Conservation (phyloP, 2,113 vertebrate species). For the Sylvia atricapilla region DNA sequence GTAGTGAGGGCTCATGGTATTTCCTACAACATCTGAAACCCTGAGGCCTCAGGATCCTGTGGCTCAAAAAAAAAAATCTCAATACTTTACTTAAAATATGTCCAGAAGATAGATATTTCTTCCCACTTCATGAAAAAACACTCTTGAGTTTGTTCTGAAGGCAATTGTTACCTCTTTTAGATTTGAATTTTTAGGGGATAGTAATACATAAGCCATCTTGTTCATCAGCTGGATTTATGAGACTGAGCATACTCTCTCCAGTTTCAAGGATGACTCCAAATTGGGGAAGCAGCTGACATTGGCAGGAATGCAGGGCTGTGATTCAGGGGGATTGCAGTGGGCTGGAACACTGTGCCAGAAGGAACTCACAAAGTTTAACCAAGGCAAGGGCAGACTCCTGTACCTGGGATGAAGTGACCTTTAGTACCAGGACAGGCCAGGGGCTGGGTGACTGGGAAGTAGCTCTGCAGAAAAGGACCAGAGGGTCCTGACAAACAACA, state of each 20-base stretch:
- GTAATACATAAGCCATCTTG: not conserved
- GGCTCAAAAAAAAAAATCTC: not conserved
- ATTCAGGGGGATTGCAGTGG: not conserved
- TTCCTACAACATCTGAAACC: not conserved
- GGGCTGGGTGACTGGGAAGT: not conserved
- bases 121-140: not conserved
- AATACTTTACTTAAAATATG: not conserved
- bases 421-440: not conserved
- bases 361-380: not conserved
- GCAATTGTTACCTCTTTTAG: no score
- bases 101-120: not conserved
- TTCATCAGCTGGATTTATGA: not conserved
- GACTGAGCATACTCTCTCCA: not conserved
- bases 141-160: no score
- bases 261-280: not conserved
- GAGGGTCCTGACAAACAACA: not conserved
- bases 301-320: not conserved
- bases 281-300: fast-evolving
- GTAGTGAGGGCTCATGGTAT: not conserved
- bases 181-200: not conserved
- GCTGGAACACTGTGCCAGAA: not conserved
- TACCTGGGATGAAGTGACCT: not conserved
- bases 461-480: not conserved
- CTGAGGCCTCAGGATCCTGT: not conserved
- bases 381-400: not conserved